A percentile compares a stretch with the other conserved stretches of the same genome.
Evolutionary conservation across 2,888 invertebrate genomes (phyloP).

Genomic region (Napeogenes sylphis): DNA sequence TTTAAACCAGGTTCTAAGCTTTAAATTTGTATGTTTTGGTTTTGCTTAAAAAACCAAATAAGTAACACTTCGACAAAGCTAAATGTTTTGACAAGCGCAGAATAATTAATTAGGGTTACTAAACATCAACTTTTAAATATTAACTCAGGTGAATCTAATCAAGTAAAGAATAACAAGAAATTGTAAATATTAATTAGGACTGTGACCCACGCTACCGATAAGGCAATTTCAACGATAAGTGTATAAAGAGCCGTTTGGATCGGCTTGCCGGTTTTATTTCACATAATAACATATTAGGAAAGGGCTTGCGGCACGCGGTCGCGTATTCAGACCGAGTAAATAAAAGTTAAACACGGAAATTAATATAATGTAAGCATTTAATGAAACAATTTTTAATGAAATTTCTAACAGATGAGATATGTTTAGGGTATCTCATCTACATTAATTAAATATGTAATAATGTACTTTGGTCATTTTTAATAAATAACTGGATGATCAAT

Average conservation of each 20-base stretch:
- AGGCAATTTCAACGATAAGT: conserved; percentile 50
- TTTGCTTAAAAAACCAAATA: no score
- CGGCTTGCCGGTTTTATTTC: conserved; percentile 63
- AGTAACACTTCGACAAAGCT: no score
- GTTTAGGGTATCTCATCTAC: no score
- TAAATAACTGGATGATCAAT: no score
- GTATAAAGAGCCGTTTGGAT: conserved; percentile 40
- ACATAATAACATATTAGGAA: conserved; percentile 71
- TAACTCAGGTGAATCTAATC: conserved; percentile 1
- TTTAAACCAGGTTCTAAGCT: no score
- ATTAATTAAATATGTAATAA: no score
- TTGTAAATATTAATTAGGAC: conserved; percentile 71
- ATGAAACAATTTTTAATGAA: no score
- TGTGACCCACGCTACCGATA: conserved; percentile 63
- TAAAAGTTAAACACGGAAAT: conserved; percentile 53
- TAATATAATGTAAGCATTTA: no score
- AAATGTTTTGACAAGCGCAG: no score
- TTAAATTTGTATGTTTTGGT: no score
- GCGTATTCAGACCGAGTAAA: conserved; percentile 59
- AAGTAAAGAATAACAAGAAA: conserved; percentile 54
- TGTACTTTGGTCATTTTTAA: no score
- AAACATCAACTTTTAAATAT: conserved; percentile 7
- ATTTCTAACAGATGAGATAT: no score
- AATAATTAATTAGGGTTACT: conserved; percentile 2
- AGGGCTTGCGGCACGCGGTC: conserved; percentile 49